Evolutionary conservation across 2,797 vertebrate species (phyloP).

Genomic region (Squalus acanthias): DNA sequence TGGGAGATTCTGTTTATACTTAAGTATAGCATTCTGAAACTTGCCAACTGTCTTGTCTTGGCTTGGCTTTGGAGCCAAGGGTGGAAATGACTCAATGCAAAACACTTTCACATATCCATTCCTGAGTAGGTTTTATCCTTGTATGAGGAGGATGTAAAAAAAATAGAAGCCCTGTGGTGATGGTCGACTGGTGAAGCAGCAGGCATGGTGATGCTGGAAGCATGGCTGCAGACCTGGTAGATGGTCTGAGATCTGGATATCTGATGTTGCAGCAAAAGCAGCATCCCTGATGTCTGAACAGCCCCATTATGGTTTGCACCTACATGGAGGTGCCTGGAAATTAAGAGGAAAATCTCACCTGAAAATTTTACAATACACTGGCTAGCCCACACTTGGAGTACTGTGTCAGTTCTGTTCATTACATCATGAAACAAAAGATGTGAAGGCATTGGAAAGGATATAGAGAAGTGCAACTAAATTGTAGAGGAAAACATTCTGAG

Average conservation of each 20-base stretch:
- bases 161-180: neutral
- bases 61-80: neutral
- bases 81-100: neutral
- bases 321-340: neutral
- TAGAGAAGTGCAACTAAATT: neutral
- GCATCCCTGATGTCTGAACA: neutral
- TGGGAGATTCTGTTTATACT: neutral
- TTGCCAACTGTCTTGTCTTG: neutral
- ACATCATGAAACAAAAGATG: neutral
- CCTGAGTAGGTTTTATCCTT: neutral
- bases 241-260: neutral
- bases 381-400: neutral
- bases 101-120: neutral
- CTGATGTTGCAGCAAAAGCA: neutral
- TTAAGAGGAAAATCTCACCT: neutral
- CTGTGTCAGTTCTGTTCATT: neutral
- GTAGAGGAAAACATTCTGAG: neutral
- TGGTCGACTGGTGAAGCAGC: neutral
- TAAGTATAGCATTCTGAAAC: neutral
- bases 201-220: neutral
- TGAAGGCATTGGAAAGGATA: neutral
- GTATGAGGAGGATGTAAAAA: neutral
- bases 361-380: neutral
- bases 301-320: neutral
- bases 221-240: neutral